Evolutionary conservation across 2,888 invertebrate genomes (phyloP).

Genomic region (Plutella xylostella): DNA sequence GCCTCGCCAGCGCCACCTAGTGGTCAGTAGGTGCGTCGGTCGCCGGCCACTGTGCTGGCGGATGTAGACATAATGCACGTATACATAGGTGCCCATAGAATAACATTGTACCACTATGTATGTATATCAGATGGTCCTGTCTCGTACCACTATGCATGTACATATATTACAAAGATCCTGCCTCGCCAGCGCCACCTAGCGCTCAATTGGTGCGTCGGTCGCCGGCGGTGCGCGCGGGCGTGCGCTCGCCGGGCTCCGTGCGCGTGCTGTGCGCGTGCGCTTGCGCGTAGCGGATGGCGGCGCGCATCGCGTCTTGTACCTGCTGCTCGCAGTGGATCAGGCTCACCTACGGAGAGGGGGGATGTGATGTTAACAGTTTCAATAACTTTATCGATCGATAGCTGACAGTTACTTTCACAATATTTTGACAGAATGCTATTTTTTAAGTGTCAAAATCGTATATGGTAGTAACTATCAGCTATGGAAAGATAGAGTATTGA

Average conservation of each 20-base stretch:
- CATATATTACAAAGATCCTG: no score
- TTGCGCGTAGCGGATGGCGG: slow-evolving; percentile 65
- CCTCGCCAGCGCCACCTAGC: no score
- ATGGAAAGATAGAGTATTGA: no score
- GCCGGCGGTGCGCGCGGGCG: neutral
- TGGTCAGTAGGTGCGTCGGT: no score
- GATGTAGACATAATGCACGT: no score
- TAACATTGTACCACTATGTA: no score
- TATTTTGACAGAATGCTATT: neutral
- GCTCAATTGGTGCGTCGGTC: slow-evolving; percentile 3
- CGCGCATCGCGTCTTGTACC: slow-evolving; percentile 70
- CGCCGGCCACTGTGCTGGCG: no score
- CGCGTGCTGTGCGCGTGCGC: slow-evolving; percentile 27
- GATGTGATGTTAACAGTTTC: neutral
- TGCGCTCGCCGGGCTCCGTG: slow-evolving; percentile 4
- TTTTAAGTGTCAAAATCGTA: neutral
- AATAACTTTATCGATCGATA: neutral
- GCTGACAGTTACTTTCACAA: no score
- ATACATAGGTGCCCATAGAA: no score
- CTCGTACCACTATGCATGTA: no score
- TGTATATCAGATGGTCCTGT: no score
- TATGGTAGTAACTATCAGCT: neutral
- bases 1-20: no score
- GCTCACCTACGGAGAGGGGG: slow-evolving; percentile 38
- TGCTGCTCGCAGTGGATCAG: slow-evolving; percentile 71